Evolutionary conservation across 1,140 invertebrate species (phyloP).

Genomic region (Dendrolimus kikuchii): DNA sequence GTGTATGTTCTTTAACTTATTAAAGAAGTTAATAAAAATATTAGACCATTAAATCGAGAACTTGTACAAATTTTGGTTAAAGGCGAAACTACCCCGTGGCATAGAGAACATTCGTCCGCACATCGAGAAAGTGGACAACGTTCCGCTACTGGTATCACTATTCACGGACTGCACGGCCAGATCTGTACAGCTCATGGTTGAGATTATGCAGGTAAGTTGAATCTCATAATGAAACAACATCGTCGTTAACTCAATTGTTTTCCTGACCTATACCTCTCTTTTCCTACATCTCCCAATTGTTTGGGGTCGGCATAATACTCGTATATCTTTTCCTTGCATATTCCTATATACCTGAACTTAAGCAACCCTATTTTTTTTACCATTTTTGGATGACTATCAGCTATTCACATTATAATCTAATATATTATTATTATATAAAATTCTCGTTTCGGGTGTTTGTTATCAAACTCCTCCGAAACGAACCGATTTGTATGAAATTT

Average conservation of each 20-base stretch:
- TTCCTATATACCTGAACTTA: too few species aligned
- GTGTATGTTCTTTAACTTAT: background rate
- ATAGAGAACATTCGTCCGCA: conserved; percentile 98
- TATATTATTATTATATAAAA: too few species aligned
- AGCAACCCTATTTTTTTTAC: too few species aligned
- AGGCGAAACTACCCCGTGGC: conserved; percentile 93
- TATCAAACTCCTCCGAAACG: too few species aligned
- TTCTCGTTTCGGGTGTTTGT: too few species aligned
- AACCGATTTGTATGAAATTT: too few species aligned
- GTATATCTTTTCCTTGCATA: too few species aligned
- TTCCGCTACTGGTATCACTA: conserved; percentile 94
- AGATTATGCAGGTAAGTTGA: conserved; percentile 87
- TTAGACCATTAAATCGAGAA: too few species aligned
- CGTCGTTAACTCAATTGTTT: background rate
- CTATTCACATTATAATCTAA: too few species aligned
- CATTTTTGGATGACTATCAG: too few species aligned
- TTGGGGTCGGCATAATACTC: too few species aligned
- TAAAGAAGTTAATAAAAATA: background rate
- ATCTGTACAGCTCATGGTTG: conserved; percentile 91
- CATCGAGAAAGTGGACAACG: conserved; percentile 96
- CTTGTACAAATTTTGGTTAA: background rate
- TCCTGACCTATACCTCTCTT: background rate
- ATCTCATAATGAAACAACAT: background rate
- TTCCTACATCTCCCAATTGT: too few species aligned
- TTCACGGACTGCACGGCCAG: conserved; percentile 96